These are phyloP conservation scores for Formica selysi DNA, from an alignment of 1,140 invertebrate genomes.

Conservation along the genomic window DNA sequence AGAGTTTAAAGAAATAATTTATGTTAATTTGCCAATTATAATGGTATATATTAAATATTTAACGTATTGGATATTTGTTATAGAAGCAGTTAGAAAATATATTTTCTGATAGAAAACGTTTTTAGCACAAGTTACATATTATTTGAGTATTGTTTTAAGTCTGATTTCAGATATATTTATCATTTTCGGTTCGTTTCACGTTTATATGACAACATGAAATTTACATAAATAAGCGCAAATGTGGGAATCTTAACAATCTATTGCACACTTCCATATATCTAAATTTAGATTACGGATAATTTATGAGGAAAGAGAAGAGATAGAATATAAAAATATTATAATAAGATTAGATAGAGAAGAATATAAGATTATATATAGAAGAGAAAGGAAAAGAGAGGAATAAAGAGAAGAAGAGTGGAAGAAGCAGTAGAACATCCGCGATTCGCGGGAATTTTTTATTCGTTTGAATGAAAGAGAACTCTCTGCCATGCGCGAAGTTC, in stretches of 20 bases:
- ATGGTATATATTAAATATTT: no score
- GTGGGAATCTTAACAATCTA: not conserved
- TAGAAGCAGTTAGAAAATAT: no score
- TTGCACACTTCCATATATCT: not conserved
- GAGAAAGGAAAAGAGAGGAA: no score
- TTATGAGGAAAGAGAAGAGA: not conserved
- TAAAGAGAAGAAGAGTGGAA: not conserved
- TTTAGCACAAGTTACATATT: no score
- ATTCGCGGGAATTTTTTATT: constrained; percentile 50
- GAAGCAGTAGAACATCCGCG: not conserved
- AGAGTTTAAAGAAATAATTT: no score
- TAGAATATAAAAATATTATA: not conserved
- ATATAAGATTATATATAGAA: not conserved
- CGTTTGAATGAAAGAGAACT: constrained; percentile 41
- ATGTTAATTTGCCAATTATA: no score
- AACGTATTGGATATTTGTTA: no score
- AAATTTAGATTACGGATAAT: not conserved
- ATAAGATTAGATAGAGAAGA: not conserved
- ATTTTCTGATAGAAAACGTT: no score
- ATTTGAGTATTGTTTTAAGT: no score
- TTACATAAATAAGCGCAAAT: not conserved
- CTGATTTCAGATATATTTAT: not conserved
- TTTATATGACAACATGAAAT: no score
- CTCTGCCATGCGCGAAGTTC: not conserved
- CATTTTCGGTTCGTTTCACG: not conserved